These are phyloP conservation scores for Etheostoma nigrum DNA, from an alignment of 2,797 vertebrate species.

Conservation along the genomic window DNA sequence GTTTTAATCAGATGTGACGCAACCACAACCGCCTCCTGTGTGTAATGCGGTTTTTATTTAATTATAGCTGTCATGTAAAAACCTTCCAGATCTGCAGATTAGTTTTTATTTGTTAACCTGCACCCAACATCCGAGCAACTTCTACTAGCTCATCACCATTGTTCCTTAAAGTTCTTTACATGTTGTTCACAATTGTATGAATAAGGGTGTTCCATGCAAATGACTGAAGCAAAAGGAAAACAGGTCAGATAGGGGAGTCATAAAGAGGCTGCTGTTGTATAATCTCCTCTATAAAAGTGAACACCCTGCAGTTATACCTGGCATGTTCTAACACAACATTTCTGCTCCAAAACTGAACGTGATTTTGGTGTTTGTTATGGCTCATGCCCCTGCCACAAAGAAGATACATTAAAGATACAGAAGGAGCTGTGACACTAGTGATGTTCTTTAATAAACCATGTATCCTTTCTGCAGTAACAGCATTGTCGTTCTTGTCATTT, in stretches of 20 bases:
- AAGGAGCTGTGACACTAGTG: background rate
- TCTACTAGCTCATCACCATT: background rate
- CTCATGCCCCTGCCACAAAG: background rate
- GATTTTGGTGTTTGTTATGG: conserved; percentile 15
- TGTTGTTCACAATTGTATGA: background rate
- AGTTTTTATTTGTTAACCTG: background rate
- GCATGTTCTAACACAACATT: background rate
- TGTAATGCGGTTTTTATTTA: background rate
- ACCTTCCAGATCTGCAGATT: background rate
- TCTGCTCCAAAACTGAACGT: conserved; percentile 1
- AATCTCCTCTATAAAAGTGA: background rate
- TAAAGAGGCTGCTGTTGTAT: background rate
- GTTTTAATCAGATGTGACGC: background rate
- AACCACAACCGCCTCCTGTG: background rate
- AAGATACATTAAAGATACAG: conserved; percentile 30
- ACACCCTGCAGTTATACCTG: conserved; percentile 2
- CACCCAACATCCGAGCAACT: too few relatives aligned
- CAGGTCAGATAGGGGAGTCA: conserved; percentile 3
- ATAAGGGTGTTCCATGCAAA: background rate
- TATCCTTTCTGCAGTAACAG: conserved; percentile 32
- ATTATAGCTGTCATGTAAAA: background rate
- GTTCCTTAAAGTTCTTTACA: background rate
- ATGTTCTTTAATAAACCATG: conserved; percentile 36
- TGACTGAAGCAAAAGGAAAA: background rate
- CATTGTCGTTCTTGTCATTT: conserved; percentile 59